Conservation (phyloP, 2,888 invertebrate species). For the Alcis repandata region DNA sequence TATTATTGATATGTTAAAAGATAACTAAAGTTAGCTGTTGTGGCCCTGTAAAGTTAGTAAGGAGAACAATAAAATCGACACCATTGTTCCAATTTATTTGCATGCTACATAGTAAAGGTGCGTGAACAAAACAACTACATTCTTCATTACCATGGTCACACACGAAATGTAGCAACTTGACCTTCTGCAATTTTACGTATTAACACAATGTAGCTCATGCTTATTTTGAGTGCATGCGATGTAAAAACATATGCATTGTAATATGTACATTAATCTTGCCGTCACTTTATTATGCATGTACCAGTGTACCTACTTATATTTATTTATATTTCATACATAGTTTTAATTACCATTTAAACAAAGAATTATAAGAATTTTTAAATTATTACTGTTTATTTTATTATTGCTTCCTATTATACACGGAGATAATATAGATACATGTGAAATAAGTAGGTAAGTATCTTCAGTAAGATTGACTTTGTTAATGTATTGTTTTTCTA, state of each 20-base stretch:
- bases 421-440: too few species aligned
- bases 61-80: too few species aligned
- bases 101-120: not conserved
- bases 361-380: too few species aligned
- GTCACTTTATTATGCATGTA: not conserved
- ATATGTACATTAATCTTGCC: not conserved
- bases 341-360: too few species aligned
- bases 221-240: not conserved
- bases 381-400: too few species aligned
- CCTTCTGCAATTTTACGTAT: constrained; percentile 54
- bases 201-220: constrained; percentile 7
- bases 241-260: not conserved
- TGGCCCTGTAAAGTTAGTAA: too few species aligned
- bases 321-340: not conserved
- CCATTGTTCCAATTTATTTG: not conserved
- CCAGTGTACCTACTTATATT: not conserved
- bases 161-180: constrained; percentile 55
- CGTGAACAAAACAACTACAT: constrained; percentile 47
- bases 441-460: too few species aligned
- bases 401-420: too few species aligned
- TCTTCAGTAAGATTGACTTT: too few species aligned
- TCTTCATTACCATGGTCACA: constrained; percentile 63
- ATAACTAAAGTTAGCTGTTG: too few species aligned
- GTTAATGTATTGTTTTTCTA: too few species aligned
- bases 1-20: too few species aligned